Conservation (phyloP, 2,113 vertebrate species). For the Xenopus borealis region DNA sequence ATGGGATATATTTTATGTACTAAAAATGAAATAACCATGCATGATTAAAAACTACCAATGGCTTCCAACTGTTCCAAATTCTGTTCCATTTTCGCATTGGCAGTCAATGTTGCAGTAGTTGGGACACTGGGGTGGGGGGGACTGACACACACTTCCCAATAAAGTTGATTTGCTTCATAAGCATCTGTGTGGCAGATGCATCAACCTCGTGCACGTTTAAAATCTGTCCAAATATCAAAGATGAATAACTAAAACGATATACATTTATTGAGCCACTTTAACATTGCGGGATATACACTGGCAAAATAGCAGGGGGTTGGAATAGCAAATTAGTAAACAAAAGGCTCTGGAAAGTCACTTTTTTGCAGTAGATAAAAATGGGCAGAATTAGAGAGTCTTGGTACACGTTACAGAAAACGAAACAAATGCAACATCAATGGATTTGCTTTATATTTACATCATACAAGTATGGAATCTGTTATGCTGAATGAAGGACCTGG, state of each 20-base stretch:
- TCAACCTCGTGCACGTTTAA: neutral
- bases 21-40: neutral
- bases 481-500: too few species aligned
- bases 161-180: constrained; percentile 26
- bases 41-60: neutral
- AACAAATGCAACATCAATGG: too few species aligned
- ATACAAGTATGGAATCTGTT: too few species aligned
- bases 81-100: constrained; percentile 3
- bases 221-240: neutral
- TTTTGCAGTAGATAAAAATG: too few species aligned
- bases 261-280: neutral
- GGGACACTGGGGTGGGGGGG: neutral
- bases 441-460: too few species aligned
- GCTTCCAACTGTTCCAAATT: constrained; percentile 2
- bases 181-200: constrained; percentile 18
- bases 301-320: neutral
- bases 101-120: constrained; percentile 3
- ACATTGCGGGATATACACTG: neutral
- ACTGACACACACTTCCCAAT: constrained; percentile 11
- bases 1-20: neutral
- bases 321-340: too few species aligned
- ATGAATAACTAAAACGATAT: neutral
- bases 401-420: too few species aligned
- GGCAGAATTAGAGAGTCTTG: too few species aligned
- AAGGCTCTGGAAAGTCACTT: too few species aligned